These are phyloP conservation scores for Drosophila buzzatii DNA, from an alignment of 2,888 invertebrate species.

Conservation along the genomic window DNA sequence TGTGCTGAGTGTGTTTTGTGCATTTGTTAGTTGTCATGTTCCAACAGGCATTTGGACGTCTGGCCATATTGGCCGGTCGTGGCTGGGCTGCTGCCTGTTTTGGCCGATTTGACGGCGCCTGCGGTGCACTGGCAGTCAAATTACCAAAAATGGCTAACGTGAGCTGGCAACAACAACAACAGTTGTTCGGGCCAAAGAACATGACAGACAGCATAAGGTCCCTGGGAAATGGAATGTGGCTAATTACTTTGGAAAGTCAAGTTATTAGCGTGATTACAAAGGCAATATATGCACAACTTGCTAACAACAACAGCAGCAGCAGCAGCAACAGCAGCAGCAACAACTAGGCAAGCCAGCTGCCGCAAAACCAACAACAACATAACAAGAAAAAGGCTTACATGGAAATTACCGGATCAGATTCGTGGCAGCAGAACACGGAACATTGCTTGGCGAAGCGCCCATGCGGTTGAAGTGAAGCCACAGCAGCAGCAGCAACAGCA, in stretches of 20 bases:
- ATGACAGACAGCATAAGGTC: constrained; percentile 38
- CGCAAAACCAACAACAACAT: constrained; percentile 42
- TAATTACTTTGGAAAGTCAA: constrained; percentile 80
- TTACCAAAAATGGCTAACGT: constrained; percentile 69
- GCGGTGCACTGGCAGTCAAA: constrained; percentile 53
- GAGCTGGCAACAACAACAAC: constrained; percentile 1
- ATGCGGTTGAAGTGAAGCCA: constrained; percentile 34
- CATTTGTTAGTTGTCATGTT: constrained; percentile 74
- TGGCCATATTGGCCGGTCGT: constrained; percentile 34
- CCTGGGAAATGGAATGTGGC: constrained; percentile 60
- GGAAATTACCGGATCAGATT: constrained; percentile 51
- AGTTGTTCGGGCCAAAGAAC: constrained; percentile 13
- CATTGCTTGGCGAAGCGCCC: constrained; percentile 54
- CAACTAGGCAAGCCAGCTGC: constrained; percentile 13
- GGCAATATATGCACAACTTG: constrained; percentile 51
- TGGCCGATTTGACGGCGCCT: constrained; percentile 56
- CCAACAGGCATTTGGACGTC: constrained; percentile 45
- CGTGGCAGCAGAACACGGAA: constrained; percentile 11
- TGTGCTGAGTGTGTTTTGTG: constrained; percentile 45
- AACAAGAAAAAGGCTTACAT: constrained; percentile 68
- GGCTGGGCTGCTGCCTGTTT: constrained; percentile 17
- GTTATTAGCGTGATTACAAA: constrained; percentile 81
- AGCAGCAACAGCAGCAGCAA: constrained; percentile 2
- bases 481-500: constrained; percentile 11
- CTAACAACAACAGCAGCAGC: constrained; percentile 6